Evolutionary conservation across 2,797 vertebrate species (phyloP).

Genomic region (Pseudochaenichthys georgianus): DNA sequence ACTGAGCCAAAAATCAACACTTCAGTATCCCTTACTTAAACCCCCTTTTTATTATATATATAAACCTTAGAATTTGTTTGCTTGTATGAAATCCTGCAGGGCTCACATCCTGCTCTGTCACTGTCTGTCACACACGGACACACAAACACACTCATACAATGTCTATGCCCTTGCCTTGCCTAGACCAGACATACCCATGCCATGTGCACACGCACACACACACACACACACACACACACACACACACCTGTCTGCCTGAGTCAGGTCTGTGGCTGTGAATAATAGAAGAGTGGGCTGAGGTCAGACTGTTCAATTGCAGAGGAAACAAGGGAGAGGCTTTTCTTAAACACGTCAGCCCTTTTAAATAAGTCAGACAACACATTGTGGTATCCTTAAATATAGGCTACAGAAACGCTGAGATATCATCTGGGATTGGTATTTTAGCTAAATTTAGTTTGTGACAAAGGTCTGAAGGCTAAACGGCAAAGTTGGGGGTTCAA

Average conservation of each 20-base stretch:
- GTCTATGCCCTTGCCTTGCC: neutral
- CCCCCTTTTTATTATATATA: too few relatives aligned
- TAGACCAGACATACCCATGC: slow-evolving; percentile 1
- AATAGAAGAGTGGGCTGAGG: slow-evolving; percentile 70
- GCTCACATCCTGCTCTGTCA: slow-evolving; percentile 32
- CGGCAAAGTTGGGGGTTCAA: slow-evolving; percentile 10
- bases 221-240: slow-evolving; percentile 55
- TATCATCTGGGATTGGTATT: slow-evolving; percentile 24
- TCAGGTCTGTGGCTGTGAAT: slow-evolving; percentile 71
- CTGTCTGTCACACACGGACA: slow-evolving; percentile 20
- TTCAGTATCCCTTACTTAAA: too few relatives aligned
- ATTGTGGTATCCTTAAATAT: slow-evolving; percentile 47
- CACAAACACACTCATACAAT: neutral
- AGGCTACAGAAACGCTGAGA: slow-evolving; percentile 37
- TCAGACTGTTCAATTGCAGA: slow-evolving; percentile 73
- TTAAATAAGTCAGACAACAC: slow-evolving; percentile 62
- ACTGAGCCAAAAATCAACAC: too few relatives aligned
- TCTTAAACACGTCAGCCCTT: slow-evolving; percentile 46
- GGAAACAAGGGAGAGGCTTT: slow-evolving; percentile 31
- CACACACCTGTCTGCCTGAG: slow-evolving; percentile 63
- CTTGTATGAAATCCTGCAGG: slow-evolving; percentile 34
- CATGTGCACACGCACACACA: slow-evolving; percentile 27
- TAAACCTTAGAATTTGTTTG: slow-evolving; percentile 26
- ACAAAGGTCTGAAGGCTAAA: slow-evolving; percentile 20
- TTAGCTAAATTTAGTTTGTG: slow-evolving; percentile 13